These are phyloP conservation scores for Caenorhabditis panamensis DNA, from an alignment of 2,888 invertebrate species.

Conservation along the genomic window DNA sequence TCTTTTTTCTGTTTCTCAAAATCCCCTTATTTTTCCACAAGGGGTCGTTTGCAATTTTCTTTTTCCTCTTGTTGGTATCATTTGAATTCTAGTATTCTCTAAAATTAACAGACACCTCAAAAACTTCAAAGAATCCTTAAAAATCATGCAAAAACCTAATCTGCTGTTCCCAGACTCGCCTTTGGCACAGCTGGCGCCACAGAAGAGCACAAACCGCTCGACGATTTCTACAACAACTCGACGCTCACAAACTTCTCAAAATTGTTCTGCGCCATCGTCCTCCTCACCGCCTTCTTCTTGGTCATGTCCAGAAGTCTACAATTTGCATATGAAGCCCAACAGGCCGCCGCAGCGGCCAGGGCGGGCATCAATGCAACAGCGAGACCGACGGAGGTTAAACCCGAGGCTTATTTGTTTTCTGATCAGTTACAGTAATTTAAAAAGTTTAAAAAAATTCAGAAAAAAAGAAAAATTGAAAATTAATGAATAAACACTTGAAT, in stretches of 20 bases:
- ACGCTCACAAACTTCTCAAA: constrained; percentile 73
- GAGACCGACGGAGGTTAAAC: background rate
- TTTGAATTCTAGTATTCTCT: no score
- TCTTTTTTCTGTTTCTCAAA: no score
- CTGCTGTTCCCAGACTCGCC: constrained; percentile 68
- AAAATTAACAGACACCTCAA: no score
- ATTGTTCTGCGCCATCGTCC: constrained; percentile 70
- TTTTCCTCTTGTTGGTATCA: no score
- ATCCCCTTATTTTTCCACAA: no score
- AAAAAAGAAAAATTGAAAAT: no score
- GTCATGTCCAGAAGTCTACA: constrained; percentile 72
- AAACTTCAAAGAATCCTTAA: background rate
- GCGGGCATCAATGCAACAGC: constrained; percentile 12
- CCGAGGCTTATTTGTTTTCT: background rate
- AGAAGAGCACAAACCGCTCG: constrained; percentile 69
- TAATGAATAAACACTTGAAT: background rate
- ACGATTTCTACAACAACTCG: constrained; percentile 78
- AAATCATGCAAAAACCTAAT: background rate
- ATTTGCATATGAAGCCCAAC: constrained; percentile 51
- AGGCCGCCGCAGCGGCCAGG: constrained; percentile 9
- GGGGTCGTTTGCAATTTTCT: no score
- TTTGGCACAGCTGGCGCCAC: constrained; percentile 64
- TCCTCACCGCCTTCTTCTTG: constrained; percentile 68
- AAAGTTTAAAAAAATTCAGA: no score
- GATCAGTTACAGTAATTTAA: background rate